Evolutionary conservation across 2,797 vertebrate species (phyloP), one percentile per base, ranked within the genome.

Genomic region (Pipistrellus pygmaeus): DNA sequence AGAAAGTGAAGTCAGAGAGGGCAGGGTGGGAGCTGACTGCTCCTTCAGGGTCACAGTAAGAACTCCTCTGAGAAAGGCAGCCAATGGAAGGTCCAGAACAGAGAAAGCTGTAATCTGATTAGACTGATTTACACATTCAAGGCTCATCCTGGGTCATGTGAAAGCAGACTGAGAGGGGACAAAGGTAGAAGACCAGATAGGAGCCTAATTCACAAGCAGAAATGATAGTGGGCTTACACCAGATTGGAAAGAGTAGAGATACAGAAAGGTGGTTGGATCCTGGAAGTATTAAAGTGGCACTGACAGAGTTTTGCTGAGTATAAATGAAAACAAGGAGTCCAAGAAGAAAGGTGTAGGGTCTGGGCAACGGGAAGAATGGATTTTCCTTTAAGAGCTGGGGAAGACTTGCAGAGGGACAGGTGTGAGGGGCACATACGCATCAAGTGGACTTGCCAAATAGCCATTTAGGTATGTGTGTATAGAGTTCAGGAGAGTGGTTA

Each of bases 21-120:
- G 2, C 10, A 2, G 1, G 11, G 4, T 4, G 30, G 38, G 15
- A 10, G 18, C 13, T 32, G n/a, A 25, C 20, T 38, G 35, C 53
- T 71, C 68, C 64, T 23, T 25, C 17, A 27, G 9, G 51, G 23
- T 57, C 57, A 2, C 0, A 25, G 23, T 20, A 6, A 85, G 20
- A 64, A 48, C 14, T 38, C 13, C 62, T 17, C 38, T 1, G 20
- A n/a, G 21, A 78, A 30, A 25, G 30, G 35, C 55, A 57, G n/a
- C 69, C 69, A 32, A 0, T 53, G 69, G 21, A 20, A 18, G 21
- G 12, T 51, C 46, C 21, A 60, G 15, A 51, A 17, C n/a, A 60
- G 30, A 91, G 25, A 32, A 66, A 1, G 35, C 21, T 25, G 30
- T 6, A 69, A 32, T 27, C 25, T 18, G 35, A 80, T 38, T 75